A percentile compares a stretch with the other conserved stretches of the same genome.
Evolutionary conservation across 2,797 vertebrate species (phyloP).

Genomic region (Arctocebus calabarensis): DNA sequence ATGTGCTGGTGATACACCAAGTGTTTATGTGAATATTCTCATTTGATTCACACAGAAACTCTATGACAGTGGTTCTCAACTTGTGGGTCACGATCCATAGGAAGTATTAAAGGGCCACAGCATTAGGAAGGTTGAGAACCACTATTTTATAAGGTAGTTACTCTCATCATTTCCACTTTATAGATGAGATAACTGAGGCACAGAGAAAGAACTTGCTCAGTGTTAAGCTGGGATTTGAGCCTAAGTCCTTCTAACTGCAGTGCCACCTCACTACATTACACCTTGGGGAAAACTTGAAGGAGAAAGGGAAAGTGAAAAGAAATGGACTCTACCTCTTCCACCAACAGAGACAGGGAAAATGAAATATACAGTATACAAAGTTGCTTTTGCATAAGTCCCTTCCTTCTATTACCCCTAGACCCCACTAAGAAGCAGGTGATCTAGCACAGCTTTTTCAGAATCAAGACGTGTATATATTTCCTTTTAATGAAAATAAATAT

Average conservation of each 20-base stretch:
- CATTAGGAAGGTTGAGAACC: no score
- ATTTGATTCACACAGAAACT: not conserved
- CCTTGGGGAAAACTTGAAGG: not conserved
- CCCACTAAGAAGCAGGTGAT: conserved; percentile 1
- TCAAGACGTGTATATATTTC: not conserved
- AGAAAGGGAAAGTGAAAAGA: not conserved
- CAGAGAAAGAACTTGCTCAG: not conserved
- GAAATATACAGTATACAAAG: not conserved
- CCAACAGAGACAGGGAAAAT: not conserved
- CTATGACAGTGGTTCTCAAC: not conserved
- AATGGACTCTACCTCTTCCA: not conserved
- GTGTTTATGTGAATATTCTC: not conserved
- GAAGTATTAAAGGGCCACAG: no score
- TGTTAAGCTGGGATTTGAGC: not conserved
- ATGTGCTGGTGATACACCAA: not conserved
- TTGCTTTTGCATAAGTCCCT: not conserved
- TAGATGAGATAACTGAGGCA: not conserved
- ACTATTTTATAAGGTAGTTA: not conserved
- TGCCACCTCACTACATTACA: not conserved
- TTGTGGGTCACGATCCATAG: no score
- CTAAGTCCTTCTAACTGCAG: not conserved
- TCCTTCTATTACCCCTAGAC: not conserved
- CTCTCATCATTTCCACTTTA: not conserved
- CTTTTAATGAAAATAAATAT: conserved; percentile 52
- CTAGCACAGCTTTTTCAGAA: not conserved